Evolutionary conservation across 2,113 vertebrate genomes (phyloP).

Genomic region (Carassius auratus): DNA sequence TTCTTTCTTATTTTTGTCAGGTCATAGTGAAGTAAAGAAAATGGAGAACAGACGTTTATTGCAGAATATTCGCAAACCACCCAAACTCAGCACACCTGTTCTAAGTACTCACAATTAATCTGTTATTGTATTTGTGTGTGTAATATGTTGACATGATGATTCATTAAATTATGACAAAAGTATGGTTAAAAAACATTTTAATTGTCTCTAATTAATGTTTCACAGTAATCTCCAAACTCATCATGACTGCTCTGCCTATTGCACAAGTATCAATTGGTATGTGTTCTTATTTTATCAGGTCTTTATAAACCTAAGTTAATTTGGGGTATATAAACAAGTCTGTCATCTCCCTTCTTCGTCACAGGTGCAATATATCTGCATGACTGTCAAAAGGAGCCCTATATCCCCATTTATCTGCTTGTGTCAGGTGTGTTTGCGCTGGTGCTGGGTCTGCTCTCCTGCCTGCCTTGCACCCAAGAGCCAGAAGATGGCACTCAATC

Average conservation of each 20-base stretch:
- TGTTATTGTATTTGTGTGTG: neutral
- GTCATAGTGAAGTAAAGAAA: slow-evolving; percentile 8
- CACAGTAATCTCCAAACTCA: slow-evolving; percentile 60
- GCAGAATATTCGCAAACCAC: slow-evolving; percentile 47
- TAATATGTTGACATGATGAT: neutral
- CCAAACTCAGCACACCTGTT: slow-evolving; percentile 52
- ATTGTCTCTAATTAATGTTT: no score
- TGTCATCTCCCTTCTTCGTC: neutral
- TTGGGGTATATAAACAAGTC: neutral
- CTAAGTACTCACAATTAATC: slow-evolving; percentile 49
- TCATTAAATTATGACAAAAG: neutral
- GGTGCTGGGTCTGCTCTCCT: slow-evolving; percentile 51
- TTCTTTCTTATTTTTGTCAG: neutral
- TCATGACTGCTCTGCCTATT: slow-evolving; percentile 54
- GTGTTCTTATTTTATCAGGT: slow-evolving; percentile 8
- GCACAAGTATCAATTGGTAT: slow-evolving; percentile 59
- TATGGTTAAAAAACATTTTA: neutral
- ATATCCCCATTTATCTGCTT: slow-evolving; percentile 64
- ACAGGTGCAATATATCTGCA: slow-evolving; percentile 58
- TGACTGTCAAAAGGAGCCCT: slow-evolving; percentile 48
- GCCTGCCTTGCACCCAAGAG: slow-evolving; percentile 57
- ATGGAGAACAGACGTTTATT: slow-evolving; percentile 60
- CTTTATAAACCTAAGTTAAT: neutral
- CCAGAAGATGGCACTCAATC: slow-evolving; percentile 46
- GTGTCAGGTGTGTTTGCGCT: slow-evolving; percentile 57